Base-by-base conservation (phyloP, 35 echinoderm and acorn worm species). In the Heliocidaris tuberculata region DNA sequence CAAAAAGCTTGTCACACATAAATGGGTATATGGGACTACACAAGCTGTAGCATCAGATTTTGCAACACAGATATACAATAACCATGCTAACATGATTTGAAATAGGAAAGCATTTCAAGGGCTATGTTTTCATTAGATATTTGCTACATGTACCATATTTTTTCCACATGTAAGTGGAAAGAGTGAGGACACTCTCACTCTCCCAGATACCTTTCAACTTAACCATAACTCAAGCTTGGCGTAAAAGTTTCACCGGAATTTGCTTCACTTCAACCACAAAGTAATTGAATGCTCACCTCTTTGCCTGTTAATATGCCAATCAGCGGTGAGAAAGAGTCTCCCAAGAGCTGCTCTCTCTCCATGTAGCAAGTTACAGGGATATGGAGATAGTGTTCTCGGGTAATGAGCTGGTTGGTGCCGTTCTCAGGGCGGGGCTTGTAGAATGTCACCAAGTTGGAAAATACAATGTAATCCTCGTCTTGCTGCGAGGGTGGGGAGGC, bases 391-490 rank as follows among this genome's bases (percentile, higher is more conserved):
- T 89, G 87, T 89, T 89, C 87, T 47, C 87, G 21, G 31, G 87
- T 89, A 89, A 89, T 89, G 31, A 89, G 12, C 87, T 42, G 19
- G 32, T 89, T 89, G 30, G 87, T 89, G 17, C 87, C 87, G 19
- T 48, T 89, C 16, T 48, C 31, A 35, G 31, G 31, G 32, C 87
- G 31, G 8, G 87, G 87, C 87, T 32, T 89, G 87, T 89, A 47
- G 29, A 17, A 89, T 30, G 87, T 89, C 12, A 89, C 87, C 47
- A 17, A 31, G 87, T 89, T 89, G 87, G 12, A n/a, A 89, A 89
- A 89, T 48, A 47, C 31, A 17, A 89, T 42, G 32, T 89, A 35
- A 7, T 89, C 31, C 7, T 13, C 87, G 15, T 89, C 87, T 89
- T 89, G 87, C 87, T 89, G 32, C 31, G 24, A 0, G 87, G 6